Evolutionary conservation across 2,888 invertebrate species (phyloP), one percentile per base, ranked within the genome.

Genomic region (Schrankia costaestrigalis): DNA sequence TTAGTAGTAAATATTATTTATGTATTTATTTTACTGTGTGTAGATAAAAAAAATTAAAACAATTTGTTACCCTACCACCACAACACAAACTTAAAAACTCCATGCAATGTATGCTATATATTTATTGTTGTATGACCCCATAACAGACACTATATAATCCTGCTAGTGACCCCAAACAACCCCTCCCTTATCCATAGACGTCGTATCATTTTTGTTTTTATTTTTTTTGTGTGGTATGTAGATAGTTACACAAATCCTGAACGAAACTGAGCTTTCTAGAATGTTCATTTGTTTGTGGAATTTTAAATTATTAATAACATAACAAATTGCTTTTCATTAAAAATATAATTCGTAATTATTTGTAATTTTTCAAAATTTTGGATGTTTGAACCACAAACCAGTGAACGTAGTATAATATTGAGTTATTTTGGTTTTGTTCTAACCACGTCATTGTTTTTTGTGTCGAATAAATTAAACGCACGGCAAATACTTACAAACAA

Each of bases 191-290:
- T 43, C 63, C 51, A 44, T 51, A 56, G 51, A 42, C 35, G 51
- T 53, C 45, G 41, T 60, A 34, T 47, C 46, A 45, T 48, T 52
- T 49, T 53, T 48, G 38, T 35, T 43, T 44, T 58, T 62, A 30
- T 56, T 46, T 49, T 53, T 53, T 43, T 70, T 71, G 70, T 61
- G 63, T 71, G 67, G 74, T 76, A n/a, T n/a, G n/a, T n/a, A 75
- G 75, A 76, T 71, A 70, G 68, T 67, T 60, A 76, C 76, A 76
- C 73, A 73, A 63, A 57, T 78, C 81, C 82, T 85, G 84, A 78
- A 78, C 76, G 83, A 81, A 72, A 81, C 84, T 85, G 86, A 83
- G 85, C 80, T 76, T 77, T 71, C 70, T 76, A 77, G 75, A 56
- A 68, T 61, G 76, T 76, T 81, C 74, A 76, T 78, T 80, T 69